Evolutionary conservation across 2,113 vertebrate species (phyloP).

Genomic region (Calypte anna): DNA sequence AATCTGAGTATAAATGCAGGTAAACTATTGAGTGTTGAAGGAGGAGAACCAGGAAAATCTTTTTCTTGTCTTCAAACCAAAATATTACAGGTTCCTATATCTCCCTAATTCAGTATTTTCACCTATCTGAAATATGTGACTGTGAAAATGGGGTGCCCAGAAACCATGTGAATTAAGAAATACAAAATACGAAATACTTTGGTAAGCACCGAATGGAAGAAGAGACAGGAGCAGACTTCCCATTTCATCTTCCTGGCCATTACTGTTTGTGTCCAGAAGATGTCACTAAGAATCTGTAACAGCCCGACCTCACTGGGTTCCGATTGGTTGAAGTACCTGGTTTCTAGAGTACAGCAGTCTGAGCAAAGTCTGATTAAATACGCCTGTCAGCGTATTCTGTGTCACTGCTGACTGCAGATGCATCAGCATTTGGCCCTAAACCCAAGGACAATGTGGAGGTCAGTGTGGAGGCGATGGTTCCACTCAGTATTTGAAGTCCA

Average conservation of each 20-base stretch:
- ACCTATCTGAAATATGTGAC: not conserved
- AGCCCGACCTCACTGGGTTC: not conserved
- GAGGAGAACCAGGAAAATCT: not conserved
- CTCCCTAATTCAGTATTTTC: not conserved
- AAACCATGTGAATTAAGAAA: not conserved
- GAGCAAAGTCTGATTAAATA: not conserved
- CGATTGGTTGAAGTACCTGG: not conserved
- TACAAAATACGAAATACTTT: not conserved
- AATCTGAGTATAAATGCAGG: not conserved
- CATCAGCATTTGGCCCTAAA: not conserved
- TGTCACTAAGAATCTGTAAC: conserved; percentile 35
- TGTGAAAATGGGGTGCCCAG: not conserved
- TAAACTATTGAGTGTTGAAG: not conserved
- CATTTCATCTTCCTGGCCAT: not conserved
- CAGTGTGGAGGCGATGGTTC: fast-evolving
- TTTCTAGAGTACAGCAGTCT: not conserved
- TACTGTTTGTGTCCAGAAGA: conserved; percentile 37
- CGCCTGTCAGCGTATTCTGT: not conserved
- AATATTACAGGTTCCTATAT: not conserved
- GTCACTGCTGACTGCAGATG: not conserved
- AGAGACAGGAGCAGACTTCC: not conserved
- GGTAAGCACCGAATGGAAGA: not conserved
- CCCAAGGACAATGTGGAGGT: not conserved
- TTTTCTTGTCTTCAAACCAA: not conserved
- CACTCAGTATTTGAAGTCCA: not conserved